Evolutionary conservation across 2,113 vertebrate genomes (phyloP).

Genomic region (Oceanodroma tethys): DNA sequence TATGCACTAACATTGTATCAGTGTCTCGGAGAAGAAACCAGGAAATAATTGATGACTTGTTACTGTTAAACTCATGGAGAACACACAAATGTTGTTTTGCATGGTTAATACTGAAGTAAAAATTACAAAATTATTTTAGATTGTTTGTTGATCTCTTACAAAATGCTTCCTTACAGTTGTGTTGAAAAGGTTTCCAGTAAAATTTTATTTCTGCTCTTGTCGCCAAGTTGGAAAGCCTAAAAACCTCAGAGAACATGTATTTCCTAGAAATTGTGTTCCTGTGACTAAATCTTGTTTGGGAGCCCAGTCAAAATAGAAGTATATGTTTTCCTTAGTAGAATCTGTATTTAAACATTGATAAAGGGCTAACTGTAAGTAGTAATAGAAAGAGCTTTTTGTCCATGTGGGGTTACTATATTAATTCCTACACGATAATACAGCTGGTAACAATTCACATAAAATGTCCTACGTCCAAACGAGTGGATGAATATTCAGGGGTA

Average conservation of each 20-base stretch:
- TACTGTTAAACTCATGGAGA: background rate
- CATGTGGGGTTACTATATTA: background rate
- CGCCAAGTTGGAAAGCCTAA: background rate
- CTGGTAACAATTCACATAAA: background rate
- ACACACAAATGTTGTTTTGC: background rate
- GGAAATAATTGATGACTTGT: background rate
- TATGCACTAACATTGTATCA: background rate
- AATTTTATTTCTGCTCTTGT: background rate
- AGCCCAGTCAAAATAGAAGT: background rate
- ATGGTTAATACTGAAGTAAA: background rate
- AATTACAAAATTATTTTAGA: background rate
- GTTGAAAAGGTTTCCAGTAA: background rate
- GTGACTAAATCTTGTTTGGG: background rate
- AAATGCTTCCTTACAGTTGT: background rate
- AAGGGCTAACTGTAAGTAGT: background rate
- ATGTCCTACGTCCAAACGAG: background rate
- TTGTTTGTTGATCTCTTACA: background rate
- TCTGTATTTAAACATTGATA: background rate
- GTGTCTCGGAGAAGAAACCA: background rate
- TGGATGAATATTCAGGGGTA: background rate
- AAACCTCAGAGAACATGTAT: background rate
- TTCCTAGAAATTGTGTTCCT: background rate
- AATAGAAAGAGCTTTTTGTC: background rate
- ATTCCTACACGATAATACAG: background rate
- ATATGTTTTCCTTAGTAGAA: background rate